Evolutionary conservation across 35 echinoderm and acorn worm genomes (phyloP).

Genomic region (Eucidaris tribuloides): DNA sequence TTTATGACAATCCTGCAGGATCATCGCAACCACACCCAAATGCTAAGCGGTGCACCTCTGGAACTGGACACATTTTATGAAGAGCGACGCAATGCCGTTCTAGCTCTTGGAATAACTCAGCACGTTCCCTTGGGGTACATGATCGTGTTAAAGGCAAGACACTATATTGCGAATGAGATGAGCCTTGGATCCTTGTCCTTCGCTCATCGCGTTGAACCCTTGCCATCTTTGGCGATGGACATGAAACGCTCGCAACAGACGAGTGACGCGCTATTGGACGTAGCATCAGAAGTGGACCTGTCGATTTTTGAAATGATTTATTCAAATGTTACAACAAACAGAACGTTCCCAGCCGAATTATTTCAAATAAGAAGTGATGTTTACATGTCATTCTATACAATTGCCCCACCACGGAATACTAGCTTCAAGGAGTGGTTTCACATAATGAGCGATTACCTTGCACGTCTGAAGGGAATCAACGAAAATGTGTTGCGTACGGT

Average conservation of each 20-base stretch:
- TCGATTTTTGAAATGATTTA: not conserved
- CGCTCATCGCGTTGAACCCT: not conserved
- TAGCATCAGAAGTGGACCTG: not conserved
- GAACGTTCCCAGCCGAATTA: not conserved
- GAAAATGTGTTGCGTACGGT: not conserved
- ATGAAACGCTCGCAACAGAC: not conserved
- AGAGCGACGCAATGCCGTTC: not conserved
- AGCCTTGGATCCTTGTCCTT: not conserved
- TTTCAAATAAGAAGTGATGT: not conserved
- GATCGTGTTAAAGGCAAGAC: not conserved
- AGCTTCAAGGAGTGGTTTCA: conserved; percentile 12
- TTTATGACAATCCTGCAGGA: no score
- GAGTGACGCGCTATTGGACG: not conserved
- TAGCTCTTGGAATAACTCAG: not conserved
- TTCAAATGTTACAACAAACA: not conserved
- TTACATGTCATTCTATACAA: not conserved
- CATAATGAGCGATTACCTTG: not conserved
- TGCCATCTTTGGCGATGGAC: not conserved
- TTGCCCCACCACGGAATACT: not conserved
- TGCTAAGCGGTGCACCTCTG: no score
- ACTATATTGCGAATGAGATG: not conserved
- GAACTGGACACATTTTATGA: not conserved
- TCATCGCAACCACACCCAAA: no score
- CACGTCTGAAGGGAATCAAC: not conserved
- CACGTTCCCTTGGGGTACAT: not conserved